These are phyloP conservation scores for Sylvilagus bachmani DNA, from an alignment of 2,113 vertebrate genomes.

Conservation along the genomic window DNA sequence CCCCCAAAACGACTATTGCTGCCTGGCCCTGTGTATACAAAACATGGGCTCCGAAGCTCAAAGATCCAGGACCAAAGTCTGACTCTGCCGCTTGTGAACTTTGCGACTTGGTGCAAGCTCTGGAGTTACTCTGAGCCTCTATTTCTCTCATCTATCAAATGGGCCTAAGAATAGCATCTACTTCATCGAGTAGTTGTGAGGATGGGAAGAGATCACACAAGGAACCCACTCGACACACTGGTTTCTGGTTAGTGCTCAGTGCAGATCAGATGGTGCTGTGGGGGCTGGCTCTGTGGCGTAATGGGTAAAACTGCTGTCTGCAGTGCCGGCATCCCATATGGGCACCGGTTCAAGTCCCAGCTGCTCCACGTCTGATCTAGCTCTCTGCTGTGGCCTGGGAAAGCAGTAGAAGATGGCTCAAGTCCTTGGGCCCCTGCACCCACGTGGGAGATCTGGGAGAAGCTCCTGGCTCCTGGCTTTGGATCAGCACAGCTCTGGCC, in stretches of 20 bases:
- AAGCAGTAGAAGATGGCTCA: too few species aligned
- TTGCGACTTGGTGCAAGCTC: not conserved
- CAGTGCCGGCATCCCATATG: too few species aligned
- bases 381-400: too few species aligned
- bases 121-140: not conserved
- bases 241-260: not conserved
- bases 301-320: too few species aligned
- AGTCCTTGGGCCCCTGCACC: too few species aligned
- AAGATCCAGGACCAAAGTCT: not conserved
- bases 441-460: too few species aligned
- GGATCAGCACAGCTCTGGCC: too few species aligned
- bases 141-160: constrained; percentile 30
- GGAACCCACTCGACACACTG: not conserved
- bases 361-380: too few species aligned
- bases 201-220: not conserved
- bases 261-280: not conserved
- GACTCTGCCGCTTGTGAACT: not conserved
- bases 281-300: too few species aligned
- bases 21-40: not conserved
- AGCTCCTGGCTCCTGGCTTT: too few species aligned
- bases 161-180: not conserved
- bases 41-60: not conserved
- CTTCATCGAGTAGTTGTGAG: not conserved
- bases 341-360: too few species aligned
- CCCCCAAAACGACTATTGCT: not conserved